Percentiles rank a stretch among this genome's conserved stretches.
Conservation (phyloP, 2,113 vertebrate genomes). For the Athene noctua region DNA sequence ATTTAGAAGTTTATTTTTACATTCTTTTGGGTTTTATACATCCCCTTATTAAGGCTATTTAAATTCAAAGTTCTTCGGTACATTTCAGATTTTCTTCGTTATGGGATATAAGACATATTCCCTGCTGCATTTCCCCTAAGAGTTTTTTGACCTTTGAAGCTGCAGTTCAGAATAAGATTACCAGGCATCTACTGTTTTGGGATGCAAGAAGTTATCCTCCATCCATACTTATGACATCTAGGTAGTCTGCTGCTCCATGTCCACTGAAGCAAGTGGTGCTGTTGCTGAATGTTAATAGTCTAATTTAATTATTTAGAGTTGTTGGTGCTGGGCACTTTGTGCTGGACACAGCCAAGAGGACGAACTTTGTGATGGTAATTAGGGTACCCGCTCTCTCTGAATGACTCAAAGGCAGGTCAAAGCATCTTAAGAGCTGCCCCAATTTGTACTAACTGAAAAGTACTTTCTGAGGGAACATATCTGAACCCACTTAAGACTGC, state of each 20-base stretch:
- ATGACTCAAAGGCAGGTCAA: background rate
- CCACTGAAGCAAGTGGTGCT: background rate
- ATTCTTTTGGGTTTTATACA: background rate
- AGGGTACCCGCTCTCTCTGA: background rate
- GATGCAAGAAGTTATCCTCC: slow-evolving; percentile 24
- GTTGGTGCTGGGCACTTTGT: background rate
- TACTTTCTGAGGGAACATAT: background rate
- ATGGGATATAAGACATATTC: background rate
- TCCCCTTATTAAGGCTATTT: slow-evolving; percentile 15
- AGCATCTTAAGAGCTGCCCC: background rate
- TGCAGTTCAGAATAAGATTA: slow-evolving; percentile 49
- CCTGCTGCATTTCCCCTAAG: background rate
- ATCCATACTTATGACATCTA: slow-evolving; percentile 15
- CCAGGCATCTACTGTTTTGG: slow-evolving; percentile 2
- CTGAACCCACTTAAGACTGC: background rate
- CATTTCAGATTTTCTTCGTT: slow-evolving; percentile 18
- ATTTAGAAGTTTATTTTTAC: background rate
- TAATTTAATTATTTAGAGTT: slow-evolving; percentile 13
- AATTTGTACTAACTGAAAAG: background rate
- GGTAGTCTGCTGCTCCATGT: background rate
- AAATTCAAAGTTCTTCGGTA: slow-evolving; percentile 31
- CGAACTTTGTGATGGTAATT: background rate
- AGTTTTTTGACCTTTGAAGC: slow-evolving; percentile 56
- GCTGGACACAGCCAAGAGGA: background rate
- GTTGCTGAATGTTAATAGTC: slow-evolving; percentile 21